Evolutionary conservation across 2,797 vertebrate species (phyloP), one percentile per base, ranked within the genome.

Genomic region (Epinephelus malabaricus): DNA sequence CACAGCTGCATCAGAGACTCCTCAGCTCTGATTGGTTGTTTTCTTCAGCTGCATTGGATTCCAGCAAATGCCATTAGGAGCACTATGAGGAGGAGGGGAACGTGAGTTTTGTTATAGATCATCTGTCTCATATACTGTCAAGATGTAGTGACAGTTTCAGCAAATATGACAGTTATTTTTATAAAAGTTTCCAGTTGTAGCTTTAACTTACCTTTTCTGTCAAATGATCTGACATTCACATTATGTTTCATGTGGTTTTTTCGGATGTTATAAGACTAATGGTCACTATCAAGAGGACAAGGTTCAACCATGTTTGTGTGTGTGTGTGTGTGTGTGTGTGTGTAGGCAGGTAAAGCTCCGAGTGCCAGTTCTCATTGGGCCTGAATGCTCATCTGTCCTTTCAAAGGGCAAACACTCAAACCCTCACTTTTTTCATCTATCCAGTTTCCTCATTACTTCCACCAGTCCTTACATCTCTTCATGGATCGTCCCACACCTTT

Each of bases 371-470:
- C 27, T 61, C 49, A 63, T 74, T 38, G 63, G 62, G 17, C 25
- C 47, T 51, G 50, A 78, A 60, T 46, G 40, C 43, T 50, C 51
- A 4, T 70, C 62, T 64, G 63, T 81, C 71, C 69, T 82, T 87
- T 82, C 49, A 87, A 80, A 84, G 84, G 75, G 67, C 76, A 78
- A 79, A 68, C 38, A 18, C 69, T 78, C 76, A 78, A 79, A 62
- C 75, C 76, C 38, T 67, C 54, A 40, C 54, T 68, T 50, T 43
- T 10, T 4, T 58, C 38, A 51, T 69, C 58, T 30, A 34, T 45
- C 67, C 55, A 3, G 11, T 38, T 68, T 65, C 30, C 46, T 65
- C 38, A 56, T 60, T 43, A 46, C 55, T 45, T 64, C n/a, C 9
- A 7, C 58, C 23, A n/a, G 43, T 59, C 25, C 23, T 27, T 59